Base-by-base conservation (phyloP, 2,888 invertebrate genomes). In the Halocaridina rubra region DNA sequence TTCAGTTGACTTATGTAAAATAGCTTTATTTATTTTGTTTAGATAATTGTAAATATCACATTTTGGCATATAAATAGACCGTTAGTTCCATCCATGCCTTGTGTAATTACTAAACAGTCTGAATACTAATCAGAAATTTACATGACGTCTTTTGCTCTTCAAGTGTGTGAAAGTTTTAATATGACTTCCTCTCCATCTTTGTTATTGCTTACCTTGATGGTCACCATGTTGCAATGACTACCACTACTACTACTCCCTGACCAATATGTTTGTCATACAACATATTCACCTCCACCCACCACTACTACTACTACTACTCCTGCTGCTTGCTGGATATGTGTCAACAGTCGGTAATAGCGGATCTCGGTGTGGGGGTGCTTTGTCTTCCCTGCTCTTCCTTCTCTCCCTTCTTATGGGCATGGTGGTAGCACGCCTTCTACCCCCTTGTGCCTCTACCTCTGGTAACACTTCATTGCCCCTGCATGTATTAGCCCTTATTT, bases 401-500 rank as follows among this genome's bases (percentile, higher is more conserved):
- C 46, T 82, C 82, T 71, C 72, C 77, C 82, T 82, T 22, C 77
- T 82, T 71, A 64, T 81, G 75, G 75, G 81, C 39, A 22, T 81
- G 67, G 67, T 67, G 75, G 75, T 61, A n/a, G 80, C 71, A 59
- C 71, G 71, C 57, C 77, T 82, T 77, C 77, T 81, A 24, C 67
- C 76, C 39, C 76, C 76, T 33, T 74, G 61, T 77, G 16, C 76
- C 59, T 77, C 82, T 39, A 29, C 71, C 82, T 46, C 67, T 75
- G 76, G 76, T 78, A 72, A 80, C 75, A 84, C 85, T 79, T 79
- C 46, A 64, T 67, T n/a, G 33, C 75, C 75, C 64, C n/a, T n/a
- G n/a, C n/a, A n/a, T n/a, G n/a, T n/a, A n/a, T n/a, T n/a, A n/a
- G n/a, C n/a, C n/a, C n/a, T n/a, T n/a, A n/a, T n/a, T n/a, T n/a